Conservation (phyloP, 2,888 invertebrate species). For the Argynnis bischoffii region DNA sequence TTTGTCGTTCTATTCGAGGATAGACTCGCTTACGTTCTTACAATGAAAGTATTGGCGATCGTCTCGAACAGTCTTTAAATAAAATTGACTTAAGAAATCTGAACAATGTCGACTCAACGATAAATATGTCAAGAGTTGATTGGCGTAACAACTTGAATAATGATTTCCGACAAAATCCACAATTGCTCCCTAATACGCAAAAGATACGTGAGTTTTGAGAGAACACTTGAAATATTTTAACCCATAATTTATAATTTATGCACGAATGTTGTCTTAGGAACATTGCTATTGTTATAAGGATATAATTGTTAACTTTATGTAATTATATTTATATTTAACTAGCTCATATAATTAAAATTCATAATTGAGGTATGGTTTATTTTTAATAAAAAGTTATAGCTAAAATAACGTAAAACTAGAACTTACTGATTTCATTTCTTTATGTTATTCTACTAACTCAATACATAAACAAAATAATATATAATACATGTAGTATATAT, state of each 20-base stretch:
- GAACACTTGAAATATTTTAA: not conserved
- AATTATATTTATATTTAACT: no score
- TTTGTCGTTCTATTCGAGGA: conserved; percentile 25
- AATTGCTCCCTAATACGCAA: conserved; percentile 47
- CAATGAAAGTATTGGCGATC: conserved; percentile 36
- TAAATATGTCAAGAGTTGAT: conserved; percentile 67
- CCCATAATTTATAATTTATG: conserved; percentile 3
- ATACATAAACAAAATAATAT: no score
- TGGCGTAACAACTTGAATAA: conserved; percentile 71
- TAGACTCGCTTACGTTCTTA: conserved; percentile 29
- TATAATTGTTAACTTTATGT: no score
- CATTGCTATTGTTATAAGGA: not conserved
- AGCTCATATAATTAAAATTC: no score
- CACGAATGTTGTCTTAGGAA: not conserved
- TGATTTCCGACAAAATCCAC: conserved; percentile 64
- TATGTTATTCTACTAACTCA: no score
- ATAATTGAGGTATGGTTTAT: no score
- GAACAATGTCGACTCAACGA: conserved; percentile 57
- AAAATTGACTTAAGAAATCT: conserved; percentile 46
- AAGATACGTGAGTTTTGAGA: not conserved
- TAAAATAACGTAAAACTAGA: no score
- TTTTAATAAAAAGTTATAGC: no score
- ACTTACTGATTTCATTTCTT: no score
- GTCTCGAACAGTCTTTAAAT: conserved; percentile 33
- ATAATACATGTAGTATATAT: no score